These are phyloP conservation scores for Capra hircus DNA, from an alignment of 2,113 vertebrate species.

Conservation along the genomic window DNA sequence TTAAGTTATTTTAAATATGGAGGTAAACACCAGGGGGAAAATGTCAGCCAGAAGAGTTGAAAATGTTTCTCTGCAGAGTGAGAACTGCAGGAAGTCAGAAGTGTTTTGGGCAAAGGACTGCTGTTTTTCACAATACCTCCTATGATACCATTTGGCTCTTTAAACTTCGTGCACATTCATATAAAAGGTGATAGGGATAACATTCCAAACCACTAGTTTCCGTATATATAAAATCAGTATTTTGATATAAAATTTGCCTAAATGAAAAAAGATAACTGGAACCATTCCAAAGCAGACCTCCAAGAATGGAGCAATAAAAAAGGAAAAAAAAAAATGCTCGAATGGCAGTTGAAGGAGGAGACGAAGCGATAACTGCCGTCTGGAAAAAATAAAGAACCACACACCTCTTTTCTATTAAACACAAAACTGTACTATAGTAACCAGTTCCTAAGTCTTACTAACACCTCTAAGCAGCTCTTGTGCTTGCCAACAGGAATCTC, in stretches of 20 bases:
- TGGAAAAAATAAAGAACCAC: conserved; percentile 75
- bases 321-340: conserved; percentile 55
- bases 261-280: conserved; percentile 80
- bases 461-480: conserved; percentile 32
- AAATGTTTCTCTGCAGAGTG: not conserved
- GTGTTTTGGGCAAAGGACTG: not conserved
- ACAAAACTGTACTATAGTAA: conserved; percentile 72
- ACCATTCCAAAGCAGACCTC: conserved; percentile 79
- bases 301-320: conserved; percentile 79
- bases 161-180: not conserved
- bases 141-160: conserved; percentile 6
- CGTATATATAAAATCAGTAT: conserved; percentile 73
- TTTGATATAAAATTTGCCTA: conserved; percentile 82
- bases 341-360: conserved; percentile 75
- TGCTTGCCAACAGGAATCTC: not conserved
- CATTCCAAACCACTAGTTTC: conserved; percentile 77
- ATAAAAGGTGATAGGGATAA: conserved; percentile 33
- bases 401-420: conserved; percentile 75
- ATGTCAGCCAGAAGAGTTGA: not conserved
- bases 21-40: not conserved
- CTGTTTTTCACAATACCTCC: conserved; percentile 1
- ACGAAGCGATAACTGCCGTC: conserved; percentile 71
- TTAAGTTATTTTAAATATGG: not conserved
- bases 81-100: not conserved
- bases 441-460: conserved; percentile 65